Base-by-base conservation (phyloP, 2,113 vertebrate species). In the Tachycineta bicolor region DNA sequence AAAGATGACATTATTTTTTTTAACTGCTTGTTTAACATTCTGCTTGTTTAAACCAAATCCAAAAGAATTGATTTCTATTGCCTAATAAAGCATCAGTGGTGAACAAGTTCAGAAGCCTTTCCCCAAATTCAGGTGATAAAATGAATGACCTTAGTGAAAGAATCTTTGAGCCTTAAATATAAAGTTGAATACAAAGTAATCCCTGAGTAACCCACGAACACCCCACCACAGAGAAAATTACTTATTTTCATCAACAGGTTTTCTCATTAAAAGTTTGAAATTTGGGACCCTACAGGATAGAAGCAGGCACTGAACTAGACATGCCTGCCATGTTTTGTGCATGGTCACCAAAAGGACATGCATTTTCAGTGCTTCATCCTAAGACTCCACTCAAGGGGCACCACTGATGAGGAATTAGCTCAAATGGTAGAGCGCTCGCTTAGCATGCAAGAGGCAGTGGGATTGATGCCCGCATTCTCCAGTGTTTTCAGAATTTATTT, bases 391-490 rank as follows among this genome's bases (percentile, higher is more conserved):
- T 47, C 2, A 3, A 33, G 33, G 4, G 24, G 56, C 53, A 58
- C 3, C 44, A 24, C 7, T 3, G 7, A 0, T 12, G 91, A 89
- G 94, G 92, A 93, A 94, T 95, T 74, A 76, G 76, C 87, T 96
- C 94, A 90, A 81, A 64, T 44, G 87, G 95, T 9, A 84, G 94
- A 95, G 93, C 63, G 23, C 89, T 95, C 63, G n/a, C 95, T 95
- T 26, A 92, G 89, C 90, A 33, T 52, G 85, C 31, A 52, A 84
- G 80, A 79, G 86, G 93, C 50, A 97, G 94, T 19, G 8, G 90
- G 95, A 92, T 82, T 33, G 7, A 69, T 41, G 65, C 86, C 65
- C 12, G 12, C 84, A 73, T 91, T 94, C 96, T 96, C 91, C 96
- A 94, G 9, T 1, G 1, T 33, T 78, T 80, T 56, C 9, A 34